Base-by-base conservation (phyloP, 2,113 vertebrate species). In the Aspidoscelis tigris region DNA sequence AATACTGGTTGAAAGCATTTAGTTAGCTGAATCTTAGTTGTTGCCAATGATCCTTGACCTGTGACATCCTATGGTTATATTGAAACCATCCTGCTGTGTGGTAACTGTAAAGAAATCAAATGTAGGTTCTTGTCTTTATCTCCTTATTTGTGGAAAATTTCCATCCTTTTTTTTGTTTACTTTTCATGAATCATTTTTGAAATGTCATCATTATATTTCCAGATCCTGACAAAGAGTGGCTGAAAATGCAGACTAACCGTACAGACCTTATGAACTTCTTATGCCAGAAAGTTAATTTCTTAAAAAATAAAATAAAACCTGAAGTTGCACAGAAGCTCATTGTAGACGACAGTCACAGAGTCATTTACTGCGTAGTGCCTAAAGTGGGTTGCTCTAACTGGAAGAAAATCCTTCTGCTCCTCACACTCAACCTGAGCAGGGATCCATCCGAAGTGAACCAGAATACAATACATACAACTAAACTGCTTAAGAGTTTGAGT, bases 341-440 rank as follows among this genome's bases (percentile, higher is more conserved):
- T 64, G 92, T 95, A 80, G 94, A 94, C 44, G 88, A 90, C 78
- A 93, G 77, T 1, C 92, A 94, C 71, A 93, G 85, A 55, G 85
- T 95, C 55, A 91, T 94, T 47, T 95, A 94, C 83, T 95, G 95
- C 85, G 94, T 94, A 73, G 94, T 95, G 50, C 94, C 94, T 58
- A 95, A 95, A 26, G 95, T 94, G 72, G 93, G 94, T 76, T 95
- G 94, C 77, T 93, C 95, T 81, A 95, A 94, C 39, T 95, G 94
- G 95, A 95, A 95, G 77, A 93, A 91, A 84, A 94, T 64, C 20
- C 89, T 94, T 86, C 88, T 95, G 68, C 79, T 93, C 82, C 92
- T 95, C 44, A 92, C 91, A 61, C 72, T 88, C 44, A 80, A 77
- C 39, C 9, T 92, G 47, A 84, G 26, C 58, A n/a, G 83, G 1